phyloP scores from a whole-genome alignment of 1,140 invertebrate species.

The Brachionus rotundiformis region DNA sequence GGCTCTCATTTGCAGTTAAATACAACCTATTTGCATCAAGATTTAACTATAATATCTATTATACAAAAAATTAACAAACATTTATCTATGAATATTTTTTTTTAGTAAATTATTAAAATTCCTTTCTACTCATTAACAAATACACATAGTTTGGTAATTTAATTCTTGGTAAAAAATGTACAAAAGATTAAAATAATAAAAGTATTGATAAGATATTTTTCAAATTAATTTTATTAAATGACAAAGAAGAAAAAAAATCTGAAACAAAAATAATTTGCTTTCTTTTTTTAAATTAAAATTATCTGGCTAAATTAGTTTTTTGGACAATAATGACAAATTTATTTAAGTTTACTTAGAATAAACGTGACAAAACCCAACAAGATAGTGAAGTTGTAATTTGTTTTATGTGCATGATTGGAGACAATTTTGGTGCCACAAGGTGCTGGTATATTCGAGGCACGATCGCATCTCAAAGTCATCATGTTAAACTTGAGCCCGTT shows the following conservation, averaged over 20 bases:
- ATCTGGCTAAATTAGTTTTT: conserved; percentile 8
- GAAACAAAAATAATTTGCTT: background rate
- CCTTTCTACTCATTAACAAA: too few relatives aligned
- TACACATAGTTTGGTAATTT: too few relatives aligned
- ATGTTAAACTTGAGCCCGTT: conserved; percentile 49
- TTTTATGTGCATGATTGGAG: background rate
- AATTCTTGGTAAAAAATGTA: too few relatives aligned
- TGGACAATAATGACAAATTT: background rate
- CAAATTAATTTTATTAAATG: background rate
- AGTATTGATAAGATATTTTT: background rate
- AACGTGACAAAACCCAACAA: conserved; percentile 12
- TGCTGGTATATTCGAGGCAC: conserved; percentile 13
- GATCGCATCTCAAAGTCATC: conserved; percentile 42
- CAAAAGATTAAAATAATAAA: background rate
- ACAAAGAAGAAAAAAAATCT: background rate
- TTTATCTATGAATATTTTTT: too few relatives aligned
- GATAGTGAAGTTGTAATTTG: background rate
- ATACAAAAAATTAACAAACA: background rate
- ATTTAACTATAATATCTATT: background rate
- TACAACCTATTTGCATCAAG: background rate
- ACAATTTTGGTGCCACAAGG: conserved; percentile 44
- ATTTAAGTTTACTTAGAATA: conserved; percentile 16
- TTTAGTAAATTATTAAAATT: too few relatives aligned
- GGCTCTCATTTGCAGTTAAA: background rate
- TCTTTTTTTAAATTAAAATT: background rate